Percentiles rank a stretch among this genome's conserved stretches.
phyloP scores from a whole-genome alignment of 2,113 vertebrate genomes.

The Meleagris gallopavo region DNA sequence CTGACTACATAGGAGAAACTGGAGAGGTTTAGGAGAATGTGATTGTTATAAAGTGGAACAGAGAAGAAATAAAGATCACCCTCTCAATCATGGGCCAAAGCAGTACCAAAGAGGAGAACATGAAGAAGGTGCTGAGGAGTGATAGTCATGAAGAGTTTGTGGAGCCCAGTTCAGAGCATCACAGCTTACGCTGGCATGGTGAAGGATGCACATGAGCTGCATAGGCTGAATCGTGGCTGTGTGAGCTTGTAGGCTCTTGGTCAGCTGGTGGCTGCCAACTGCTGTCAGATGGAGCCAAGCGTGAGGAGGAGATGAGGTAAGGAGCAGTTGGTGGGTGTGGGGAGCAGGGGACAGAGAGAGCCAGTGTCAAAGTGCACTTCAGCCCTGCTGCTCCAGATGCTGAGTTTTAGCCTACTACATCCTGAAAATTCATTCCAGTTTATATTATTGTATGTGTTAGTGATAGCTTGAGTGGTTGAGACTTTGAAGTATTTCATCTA shows the following conservation, averaged over 20 bases:
- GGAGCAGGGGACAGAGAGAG: not conserved
- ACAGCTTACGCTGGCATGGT: not conserved
- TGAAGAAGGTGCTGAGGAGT: not conserved
- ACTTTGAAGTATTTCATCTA: constrained; percentile 57
- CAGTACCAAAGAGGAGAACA: not conserved
- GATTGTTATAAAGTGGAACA: not conserved
- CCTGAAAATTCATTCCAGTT: constrained; percentile 58
- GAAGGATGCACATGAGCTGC: not conserved
- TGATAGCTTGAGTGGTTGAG: constrained; percentile 38
- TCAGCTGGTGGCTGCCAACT: not conserved
- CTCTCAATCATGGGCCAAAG: too few relatives aligned
- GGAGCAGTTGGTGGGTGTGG: not conserved
- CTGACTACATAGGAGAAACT: not conserved
- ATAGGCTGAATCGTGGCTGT: not conserved
- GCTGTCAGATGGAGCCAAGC: not conserved
- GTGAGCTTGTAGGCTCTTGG: not conserved
- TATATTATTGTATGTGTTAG: constrained; percentile 64
- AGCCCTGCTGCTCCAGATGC: accelerated
- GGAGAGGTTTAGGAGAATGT: not conserved
- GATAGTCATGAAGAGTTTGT: not conserved
- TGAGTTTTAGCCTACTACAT: constrained; percentile 36
- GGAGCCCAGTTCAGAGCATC: not conserved
- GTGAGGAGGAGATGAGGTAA: not conserved
- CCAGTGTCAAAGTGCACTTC: not conserved
- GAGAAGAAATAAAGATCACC: not conserved